Conservation (phyloP, 2,888 invertebrate genomes). For the Caenorhabditis virilis region DNA sequence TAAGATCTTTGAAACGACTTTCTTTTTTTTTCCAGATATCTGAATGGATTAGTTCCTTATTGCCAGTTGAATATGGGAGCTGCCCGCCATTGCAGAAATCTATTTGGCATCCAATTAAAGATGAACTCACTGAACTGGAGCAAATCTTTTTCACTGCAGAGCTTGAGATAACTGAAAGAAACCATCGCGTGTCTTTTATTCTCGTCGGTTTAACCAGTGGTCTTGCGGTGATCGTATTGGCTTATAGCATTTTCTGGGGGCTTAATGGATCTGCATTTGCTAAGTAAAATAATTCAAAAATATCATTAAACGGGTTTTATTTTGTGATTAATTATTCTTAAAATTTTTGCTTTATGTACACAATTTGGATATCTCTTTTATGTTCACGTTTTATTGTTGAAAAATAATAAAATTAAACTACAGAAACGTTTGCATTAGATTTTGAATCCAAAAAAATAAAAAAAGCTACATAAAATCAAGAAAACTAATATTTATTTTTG, state of each 20-base stretch:
- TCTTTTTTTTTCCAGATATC: constrained; percentile 16
- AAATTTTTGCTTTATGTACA: no score
- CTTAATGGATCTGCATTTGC: constrained; percentile 53
- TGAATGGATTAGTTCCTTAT: constrained; percentile 24
- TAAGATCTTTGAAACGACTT: neutral
- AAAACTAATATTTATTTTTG: no score
- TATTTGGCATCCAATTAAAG: constrained; percentile 36
- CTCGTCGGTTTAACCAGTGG: constrained; percentile 49
- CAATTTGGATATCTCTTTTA: no score
- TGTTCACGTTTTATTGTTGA: no score
- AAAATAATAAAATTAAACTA: no score
- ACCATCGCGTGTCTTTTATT: constrained; percentile 32
- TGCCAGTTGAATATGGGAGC: constrained; percentile 22
- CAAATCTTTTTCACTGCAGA: constrained; percentile 40
- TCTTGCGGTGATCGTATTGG: constrained; percentile 50
- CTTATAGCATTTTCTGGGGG: constrained; percentile 57
- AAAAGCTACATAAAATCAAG: no score
- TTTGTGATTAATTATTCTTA: no score
- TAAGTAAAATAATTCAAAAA: constrained; percentile 29
- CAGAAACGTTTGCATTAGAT: no score
- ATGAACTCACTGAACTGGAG: constrained; percentile 46
- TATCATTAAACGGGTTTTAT: neutral
- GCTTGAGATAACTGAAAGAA: constrained; percentile 29
- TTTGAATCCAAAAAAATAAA: no score
- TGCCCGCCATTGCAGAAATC: constrained; percentile 32